Base-by-base conservation (phyloP, 2,888 invertebrate genomes). In the Masnerella sp. region DNA sequence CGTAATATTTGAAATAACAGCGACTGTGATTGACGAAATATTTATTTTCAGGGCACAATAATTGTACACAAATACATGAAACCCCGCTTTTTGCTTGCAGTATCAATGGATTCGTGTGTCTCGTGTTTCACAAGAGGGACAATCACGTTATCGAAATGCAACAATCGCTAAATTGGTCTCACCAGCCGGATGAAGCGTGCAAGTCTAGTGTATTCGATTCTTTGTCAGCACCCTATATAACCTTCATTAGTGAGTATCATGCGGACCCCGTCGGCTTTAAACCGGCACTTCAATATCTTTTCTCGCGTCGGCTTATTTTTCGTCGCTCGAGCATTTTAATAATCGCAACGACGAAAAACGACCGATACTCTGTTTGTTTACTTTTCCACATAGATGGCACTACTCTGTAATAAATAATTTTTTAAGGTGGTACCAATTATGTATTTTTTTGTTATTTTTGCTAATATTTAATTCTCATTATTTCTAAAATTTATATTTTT, bases 61-160 rank as follows among this genome's bases (percentile, higher is more conserved):
- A 52, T 47, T 38, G 61, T 61, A 28, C 7, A 62, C 40, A 56
- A 56, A 62, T 62, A 61, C 42, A 30, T 38, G 32, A 54, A 38
- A 14, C 7, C 5, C 2, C 11, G 38, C 28, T 74, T 62, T 76
- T 54, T 52, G 22, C 81, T 90, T 89, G 0, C 90, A 95, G 95
- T 81, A 91, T 93, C 81, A 94, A 93, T 12, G 94, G 94, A 0
- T 94, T 93, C 86, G 91, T 93, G 18, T 95, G 95, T 85, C 91
- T 95, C 88, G 90, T 91, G 76, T 91, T 94, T 87, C 90, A 92
- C 85, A 91, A 91, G 43, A 90, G 94, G 61, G 93, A 92, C 78
- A 89, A 90, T 65, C 91, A 91, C 80, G 93, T 95, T 42, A 91
- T 95, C 78, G 94, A 94, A 88, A 89, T 94, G 80, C 92, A 92